Conservation (phyloP, 2,113 vertebrate species). For the Leucopsar rothschildi region DNA sequence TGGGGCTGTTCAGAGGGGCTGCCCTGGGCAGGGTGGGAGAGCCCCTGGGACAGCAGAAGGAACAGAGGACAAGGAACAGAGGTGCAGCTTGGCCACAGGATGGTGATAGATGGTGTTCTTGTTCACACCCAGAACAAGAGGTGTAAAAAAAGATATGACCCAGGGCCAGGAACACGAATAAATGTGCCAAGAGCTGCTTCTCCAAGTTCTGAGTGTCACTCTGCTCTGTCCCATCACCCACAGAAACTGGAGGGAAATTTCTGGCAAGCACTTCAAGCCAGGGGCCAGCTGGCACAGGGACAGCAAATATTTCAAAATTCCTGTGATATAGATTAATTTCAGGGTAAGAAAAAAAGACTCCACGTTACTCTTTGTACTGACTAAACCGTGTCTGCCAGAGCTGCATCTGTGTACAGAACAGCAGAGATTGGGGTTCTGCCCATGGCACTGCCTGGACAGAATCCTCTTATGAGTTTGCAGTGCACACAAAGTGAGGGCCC, state of each 20-base stretch:
- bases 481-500: background rate
- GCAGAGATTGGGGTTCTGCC: background rate
- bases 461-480: background rate
- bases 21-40: background rate
- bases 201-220: background rate
- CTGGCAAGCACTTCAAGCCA: background rate
- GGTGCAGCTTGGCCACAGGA: rapidly evolving
- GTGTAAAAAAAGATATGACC: background rate
- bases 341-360: background rate
- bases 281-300: background rate
- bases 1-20: background rate
- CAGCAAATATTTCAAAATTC: background rate
- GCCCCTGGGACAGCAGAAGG: rapidly evolving
- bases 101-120: no score
- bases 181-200: background rate
- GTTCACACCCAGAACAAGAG: background rate
- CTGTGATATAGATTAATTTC: background rate
- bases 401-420: background rate
- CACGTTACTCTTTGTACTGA: background rate
- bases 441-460: background rate
- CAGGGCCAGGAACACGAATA: background rate
- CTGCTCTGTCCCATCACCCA: background rate
- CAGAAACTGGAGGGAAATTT: background rate
- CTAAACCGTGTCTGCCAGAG: background rate
- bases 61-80: background rate